A percentile compares a stretch with the other conserved stretches of the same genome.
Conservation (phyloP, 2,797 vertebrate genomes). For the Manis crassicaudata region DNA sequence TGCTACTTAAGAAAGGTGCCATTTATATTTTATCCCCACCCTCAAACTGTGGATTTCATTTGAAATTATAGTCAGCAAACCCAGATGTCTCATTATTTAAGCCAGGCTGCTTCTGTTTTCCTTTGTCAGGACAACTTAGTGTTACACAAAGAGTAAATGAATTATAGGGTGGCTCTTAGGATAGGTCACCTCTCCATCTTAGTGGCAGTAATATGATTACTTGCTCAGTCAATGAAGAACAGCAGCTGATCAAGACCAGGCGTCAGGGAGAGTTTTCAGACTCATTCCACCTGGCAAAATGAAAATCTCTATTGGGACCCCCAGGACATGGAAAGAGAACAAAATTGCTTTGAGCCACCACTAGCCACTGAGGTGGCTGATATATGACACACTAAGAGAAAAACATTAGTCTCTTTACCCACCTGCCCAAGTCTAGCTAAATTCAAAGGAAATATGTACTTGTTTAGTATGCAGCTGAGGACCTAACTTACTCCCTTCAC, state of each 20-base stretch:
- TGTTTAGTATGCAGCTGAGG: background rate
- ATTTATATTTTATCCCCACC: background rate
- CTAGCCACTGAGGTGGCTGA: constrained; percentile 72
- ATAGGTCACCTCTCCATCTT: constrained; percentile 16
- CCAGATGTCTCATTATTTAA: background rate
- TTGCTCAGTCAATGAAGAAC: constrained; percentile 68
- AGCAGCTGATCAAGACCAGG: constrained; percentile 71
- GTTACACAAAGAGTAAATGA: constrained; percentile 39
- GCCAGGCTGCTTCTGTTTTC: background rate
- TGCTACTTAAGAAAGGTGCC: background rate
- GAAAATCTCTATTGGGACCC: constrained; percentile 79
- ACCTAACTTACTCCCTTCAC: constrained; percentile 42
- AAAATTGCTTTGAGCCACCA: constrained; percentile 82
- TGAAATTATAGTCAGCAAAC: background rate
- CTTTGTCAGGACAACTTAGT: background rate
- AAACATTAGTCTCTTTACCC: constrained; percentile 68
- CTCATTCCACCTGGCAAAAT: constrained; percentile 71
- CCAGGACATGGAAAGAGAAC: constrained; percentile 75
- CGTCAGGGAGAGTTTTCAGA: constrained; percentile 68
- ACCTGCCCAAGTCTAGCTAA: constrained; percentile 47
- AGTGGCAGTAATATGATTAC: constrained; percentile 65
- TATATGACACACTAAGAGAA: constrained; percentile 77
- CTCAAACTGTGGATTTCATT: background rate
- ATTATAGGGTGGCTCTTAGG: constrained; percentile 4
- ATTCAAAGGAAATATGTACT: constrained; percentile 60